Percentiles rank a stretch among this genome's conserved stretches.
Evolutionary conservation across 2,113 vertebrate genomes (phyloP).

Genomic region (Ameiurus melas): DNA sequence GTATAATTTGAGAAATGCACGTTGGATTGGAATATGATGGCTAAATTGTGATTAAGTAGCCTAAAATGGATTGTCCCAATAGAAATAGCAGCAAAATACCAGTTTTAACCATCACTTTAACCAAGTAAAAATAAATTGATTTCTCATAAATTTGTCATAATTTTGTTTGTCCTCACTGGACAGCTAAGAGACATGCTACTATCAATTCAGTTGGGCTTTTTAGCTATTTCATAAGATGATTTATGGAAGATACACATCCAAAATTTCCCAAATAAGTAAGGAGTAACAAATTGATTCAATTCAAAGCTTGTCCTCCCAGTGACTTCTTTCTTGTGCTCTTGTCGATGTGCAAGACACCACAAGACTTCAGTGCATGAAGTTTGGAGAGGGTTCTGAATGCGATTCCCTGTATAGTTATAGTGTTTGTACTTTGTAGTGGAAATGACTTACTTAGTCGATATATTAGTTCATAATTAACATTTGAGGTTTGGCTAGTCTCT

Average conservation of each 20-base stretch:
- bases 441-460: too few species aligned
- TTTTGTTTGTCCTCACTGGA: neutral
- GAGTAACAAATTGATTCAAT: slow-evolving; percentile 17
- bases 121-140: neutral
- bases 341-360: slow-evolving; percentile 1
- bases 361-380: too few species aligned
- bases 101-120: neutral
- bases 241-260: neutral
- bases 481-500: too few species aligned
- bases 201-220: neutral
- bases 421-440: too few species aligned
- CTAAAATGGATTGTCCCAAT: neutral
- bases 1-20: neutral
- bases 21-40: neutral
- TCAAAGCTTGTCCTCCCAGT: slow-evolving; percentile 20
- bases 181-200: neutral
- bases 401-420: too few species aligned
- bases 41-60: neutral
- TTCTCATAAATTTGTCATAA: neutral
- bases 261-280: slow-evolving; percentile 19
- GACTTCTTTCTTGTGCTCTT: slow-evolving; percentile 22
- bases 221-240: neutral
- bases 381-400: too few species aligned
- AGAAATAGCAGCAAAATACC: neutral
- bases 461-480: too few species aligned